Conservation (phyloP, 2,113 vertebrate genomes). For the Haliaeetus leucogaster region DNA sequence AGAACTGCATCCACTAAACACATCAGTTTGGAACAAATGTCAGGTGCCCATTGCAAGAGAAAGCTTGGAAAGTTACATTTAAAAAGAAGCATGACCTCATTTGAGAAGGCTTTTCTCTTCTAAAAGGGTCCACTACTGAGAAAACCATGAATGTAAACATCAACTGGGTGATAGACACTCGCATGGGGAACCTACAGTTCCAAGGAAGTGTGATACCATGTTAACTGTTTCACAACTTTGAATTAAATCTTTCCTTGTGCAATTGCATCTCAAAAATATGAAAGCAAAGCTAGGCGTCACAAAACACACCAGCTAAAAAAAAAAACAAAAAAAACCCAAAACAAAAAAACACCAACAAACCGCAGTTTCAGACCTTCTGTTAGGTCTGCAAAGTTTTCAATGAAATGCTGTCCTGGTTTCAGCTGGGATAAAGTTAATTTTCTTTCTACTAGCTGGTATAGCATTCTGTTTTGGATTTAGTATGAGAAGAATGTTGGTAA, state of each 20-base stretch:
- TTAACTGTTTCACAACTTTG: neutral
- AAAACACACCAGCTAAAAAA: neutral
- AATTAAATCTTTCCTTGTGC: neutral
- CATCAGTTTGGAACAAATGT: slow-evolving; percentile 74
- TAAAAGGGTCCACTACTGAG: neutral
- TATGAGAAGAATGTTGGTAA: too few species aligned
- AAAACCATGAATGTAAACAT: neutral
- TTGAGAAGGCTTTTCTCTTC: neutral
- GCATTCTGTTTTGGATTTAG: too few species aligned
- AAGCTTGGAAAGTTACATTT: slow-evolving; percentile 64
- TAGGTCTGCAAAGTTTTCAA: neutral
- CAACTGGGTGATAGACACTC: fast-evolving
- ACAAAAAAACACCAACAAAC: too few species aligned
- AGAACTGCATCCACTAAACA: slow-evolving; percentile 70
- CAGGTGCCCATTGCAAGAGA: slow-evolving; percentile 71
- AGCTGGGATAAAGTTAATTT: too few species aligned
- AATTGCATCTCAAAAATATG: neutral
- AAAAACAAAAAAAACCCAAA: neutral
- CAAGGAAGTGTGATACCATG: neutral
- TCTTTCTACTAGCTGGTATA: too few species aligned
- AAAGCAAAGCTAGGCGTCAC: neutral
- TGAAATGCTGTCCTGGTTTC: too few species aligned
- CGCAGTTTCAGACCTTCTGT: too few species aligned
- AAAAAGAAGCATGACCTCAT: slow-evolving; percentile 48
- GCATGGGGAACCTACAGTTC: neutral